A percentile compares a stretch with the other conserved stretches of the same genome.
phyloP scores from a whole-genome alignment of 2,888 invertebrate species.

The Epinotia demarniana region DNA sequence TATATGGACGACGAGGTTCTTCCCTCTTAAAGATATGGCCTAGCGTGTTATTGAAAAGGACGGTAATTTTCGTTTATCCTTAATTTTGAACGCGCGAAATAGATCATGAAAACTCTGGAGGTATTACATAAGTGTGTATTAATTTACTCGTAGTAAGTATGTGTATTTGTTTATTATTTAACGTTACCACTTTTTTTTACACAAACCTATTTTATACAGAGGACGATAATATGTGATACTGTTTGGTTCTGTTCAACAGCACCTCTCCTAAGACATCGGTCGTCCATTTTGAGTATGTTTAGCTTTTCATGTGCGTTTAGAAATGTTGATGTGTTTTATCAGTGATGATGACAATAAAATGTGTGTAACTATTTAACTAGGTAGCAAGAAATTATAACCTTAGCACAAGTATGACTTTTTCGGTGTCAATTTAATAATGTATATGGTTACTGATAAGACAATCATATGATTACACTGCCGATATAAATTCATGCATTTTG shows the following conservation, averaged over 20 bases:
- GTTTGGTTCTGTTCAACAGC: constrained; percentile 31
- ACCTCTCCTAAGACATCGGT: constrained; percentile 12
- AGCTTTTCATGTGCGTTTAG: constrained; percentile 39
- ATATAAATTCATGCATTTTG: not conserved
- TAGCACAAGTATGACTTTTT: constrained; percentile 12
- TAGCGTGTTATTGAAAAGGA: not conserved
- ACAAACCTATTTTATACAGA: not conserved
- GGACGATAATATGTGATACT: constrained; percentile 16
- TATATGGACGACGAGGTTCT: no score
- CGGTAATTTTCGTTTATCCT: not conserved
- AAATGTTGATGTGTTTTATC: constrained; percentile 51
- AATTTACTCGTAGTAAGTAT: not conserved
- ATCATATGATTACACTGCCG: constrained; percentile 27
- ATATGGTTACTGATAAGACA: constrained; percentile 34
- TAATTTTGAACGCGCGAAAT: not conserved
- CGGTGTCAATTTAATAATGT: constrained; percentile 36
- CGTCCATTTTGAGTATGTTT: constrained; percentile 41
- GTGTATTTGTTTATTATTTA: not conserved
- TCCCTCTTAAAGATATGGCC: not conserved
- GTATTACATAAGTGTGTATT: no score
- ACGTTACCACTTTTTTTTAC: not conserved
- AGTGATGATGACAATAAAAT: constrained; percentile 62
- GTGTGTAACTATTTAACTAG: constrained; percentile 41
- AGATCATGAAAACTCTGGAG: no score
- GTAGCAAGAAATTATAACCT: constrained; percentile 24